Percentiles rank a stretch among this genome's conserved stretches.
phyloP scores from a whole-genome alignment of 2,113 vertebrate genomes.

The Neomonachus schauinslandi region DNA sequence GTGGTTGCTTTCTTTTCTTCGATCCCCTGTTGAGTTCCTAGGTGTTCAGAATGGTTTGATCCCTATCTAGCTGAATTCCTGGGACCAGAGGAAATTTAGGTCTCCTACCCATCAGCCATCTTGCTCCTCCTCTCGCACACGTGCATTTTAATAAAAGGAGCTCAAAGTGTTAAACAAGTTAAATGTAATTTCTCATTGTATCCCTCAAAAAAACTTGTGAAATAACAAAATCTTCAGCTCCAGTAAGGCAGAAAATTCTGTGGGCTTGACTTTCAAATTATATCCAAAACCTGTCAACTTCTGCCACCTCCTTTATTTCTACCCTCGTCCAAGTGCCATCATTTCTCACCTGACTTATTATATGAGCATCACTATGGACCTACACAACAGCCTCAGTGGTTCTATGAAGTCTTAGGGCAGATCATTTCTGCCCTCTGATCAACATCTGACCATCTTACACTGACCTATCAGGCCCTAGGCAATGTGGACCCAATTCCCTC shows the following conservation, averaged over 20 bases:
- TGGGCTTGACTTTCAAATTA: not conserved
- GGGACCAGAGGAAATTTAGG: no score
- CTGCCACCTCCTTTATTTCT: not conserved
- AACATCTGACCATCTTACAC: not conserved
- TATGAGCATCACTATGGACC: not conserved
- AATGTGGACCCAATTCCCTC: not conserved
- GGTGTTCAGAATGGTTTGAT: no score
- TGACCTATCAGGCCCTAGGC: no score
- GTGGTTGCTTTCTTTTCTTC: no score
- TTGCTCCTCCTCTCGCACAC: no score
- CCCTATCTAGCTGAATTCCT: no score
- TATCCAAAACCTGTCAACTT: not conserved
- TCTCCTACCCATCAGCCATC: no score
- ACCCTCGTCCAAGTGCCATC: not conserved
- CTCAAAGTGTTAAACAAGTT: not conserved
- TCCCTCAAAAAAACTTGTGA: not conserved
- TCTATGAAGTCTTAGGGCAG: rapidly evolving
- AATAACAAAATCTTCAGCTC: not conserved
- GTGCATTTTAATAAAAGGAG: not conserved
- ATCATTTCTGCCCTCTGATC: not conserved
- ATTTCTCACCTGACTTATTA: not conserved
- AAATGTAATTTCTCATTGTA: not conserved
- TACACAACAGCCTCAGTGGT: not conserved
- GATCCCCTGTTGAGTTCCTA: no score
- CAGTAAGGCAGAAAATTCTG: not conserved